phyloP scores from a whole-genome alignment of 2,888 invertebrate genomes.

The Oligia strigilis region DNA sequence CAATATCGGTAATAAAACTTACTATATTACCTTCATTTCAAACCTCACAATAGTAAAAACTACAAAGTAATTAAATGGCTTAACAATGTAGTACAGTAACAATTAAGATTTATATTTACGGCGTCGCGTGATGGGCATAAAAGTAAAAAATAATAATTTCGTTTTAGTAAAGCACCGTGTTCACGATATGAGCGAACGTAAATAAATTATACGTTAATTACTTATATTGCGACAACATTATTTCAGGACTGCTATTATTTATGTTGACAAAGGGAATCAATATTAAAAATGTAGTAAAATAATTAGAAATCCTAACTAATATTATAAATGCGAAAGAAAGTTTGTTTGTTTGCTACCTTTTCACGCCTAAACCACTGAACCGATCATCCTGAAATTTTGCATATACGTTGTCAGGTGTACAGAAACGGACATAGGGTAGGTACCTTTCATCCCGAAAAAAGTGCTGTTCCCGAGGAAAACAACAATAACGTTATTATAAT shows the following conservation, averaged over 20 bases:
- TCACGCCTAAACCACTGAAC: too few relatives aligned
- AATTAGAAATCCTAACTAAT: not conserved
- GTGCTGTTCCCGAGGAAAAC: too few relatives aligned
- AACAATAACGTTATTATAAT: too few relatives aligned
- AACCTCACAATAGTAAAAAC: conserved; percentile 43
- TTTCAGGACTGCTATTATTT: conserved; percentile 78
- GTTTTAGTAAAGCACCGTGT: conserved; percentile 86
- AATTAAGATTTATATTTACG: conserved; percentile 84
- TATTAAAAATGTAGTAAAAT: not conserved
- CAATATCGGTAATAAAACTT: not conserved
- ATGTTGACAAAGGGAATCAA: conserved; percentile 74
- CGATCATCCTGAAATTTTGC: too few relatives aligned
- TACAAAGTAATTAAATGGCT: conserved; percentile 74
- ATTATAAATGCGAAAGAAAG: too few relatives aligned
- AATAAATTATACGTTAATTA: conserved; percentile 87
- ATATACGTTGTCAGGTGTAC: too few relatives aligned
- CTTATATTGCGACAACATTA: conserved; percentile 78
- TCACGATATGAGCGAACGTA: conserved; percentile 80
- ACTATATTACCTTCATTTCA: not conserved
- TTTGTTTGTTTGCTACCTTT: too few relatives aligned
- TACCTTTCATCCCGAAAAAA: too few relatives aligned
- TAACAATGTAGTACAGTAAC: conserved; percentile 71
- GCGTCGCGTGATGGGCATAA: conserved; percentile 81
- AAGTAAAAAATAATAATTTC: conserved; percentile 75
- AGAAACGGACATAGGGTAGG: too few relatives aligned